These are phyloP conservation scores for Synodontis membranacea DNA, from an alignment of 2,113 vertebrate species.

Conservation along the genomic window DNA sequence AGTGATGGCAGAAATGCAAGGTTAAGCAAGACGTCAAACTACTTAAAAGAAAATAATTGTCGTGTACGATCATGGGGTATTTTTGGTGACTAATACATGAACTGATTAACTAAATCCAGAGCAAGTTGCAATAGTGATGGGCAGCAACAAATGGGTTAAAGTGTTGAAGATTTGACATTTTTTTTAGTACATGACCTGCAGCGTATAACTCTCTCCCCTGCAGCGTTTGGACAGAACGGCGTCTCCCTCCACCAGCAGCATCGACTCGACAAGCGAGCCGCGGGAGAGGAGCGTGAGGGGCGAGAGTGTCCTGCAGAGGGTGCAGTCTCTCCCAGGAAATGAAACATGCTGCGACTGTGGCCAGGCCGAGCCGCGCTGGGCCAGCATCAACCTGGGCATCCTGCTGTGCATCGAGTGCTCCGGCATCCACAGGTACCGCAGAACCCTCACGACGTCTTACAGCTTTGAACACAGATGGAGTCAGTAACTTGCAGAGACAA, in stretches of 20 bases:
- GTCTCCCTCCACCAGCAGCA: slow-evolving; percentile 88
- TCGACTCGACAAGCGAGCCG: slow-evolving; percentile 85
- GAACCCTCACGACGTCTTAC: neutral
- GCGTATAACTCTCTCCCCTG: neutral
- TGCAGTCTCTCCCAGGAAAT: slow-evolving; percentile 89
- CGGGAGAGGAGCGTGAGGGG: slow-evolving; percentile 83
- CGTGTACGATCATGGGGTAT: neutral
- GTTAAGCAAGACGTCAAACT: neutral
- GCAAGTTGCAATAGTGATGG: no score
- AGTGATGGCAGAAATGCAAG: neutral
- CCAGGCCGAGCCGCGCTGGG: slow-evolving; percentile 90
- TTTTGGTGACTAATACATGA: neutral
- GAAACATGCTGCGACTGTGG: slow-evolving; percentile 93
- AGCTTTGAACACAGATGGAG: neutral
- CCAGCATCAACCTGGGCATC: slow-evolving; percentile 97
- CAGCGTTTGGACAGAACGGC: slow-evolving; percentile 91
- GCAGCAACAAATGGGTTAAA: neutral
- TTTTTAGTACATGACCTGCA: neutral
- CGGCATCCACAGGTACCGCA: slow-evolving; percentile 85
- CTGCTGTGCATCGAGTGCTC: slow-evolving; percentile 98
- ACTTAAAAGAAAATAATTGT: neutral
- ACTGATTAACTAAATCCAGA: neutral
- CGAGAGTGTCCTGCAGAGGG: slow-evolving; percentile 87
- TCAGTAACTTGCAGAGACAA: neutral
- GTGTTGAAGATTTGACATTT: neutral